Conservation (phyloP, 2,113 vertebrate species). For the Nymphicus hollandicus region DNA sequence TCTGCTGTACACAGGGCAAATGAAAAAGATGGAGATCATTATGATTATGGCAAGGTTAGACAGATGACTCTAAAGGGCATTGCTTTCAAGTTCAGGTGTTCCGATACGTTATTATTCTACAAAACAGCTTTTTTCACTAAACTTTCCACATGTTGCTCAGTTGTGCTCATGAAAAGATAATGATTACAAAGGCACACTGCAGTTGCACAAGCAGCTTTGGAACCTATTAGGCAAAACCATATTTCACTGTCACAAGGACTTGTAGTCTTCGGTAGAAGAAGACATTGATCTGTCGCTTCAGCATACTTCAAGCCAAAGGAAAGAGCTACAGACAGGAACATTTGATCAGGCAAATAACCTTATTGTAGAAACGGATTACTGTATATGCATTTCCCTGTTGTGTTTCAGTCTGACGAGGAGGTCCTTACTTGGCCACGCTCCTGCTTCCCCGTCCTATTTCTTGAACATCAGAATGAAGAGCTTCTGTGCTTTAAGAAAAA, state of each 20-base stretch:
- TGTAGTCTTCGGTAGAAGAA: background rate
- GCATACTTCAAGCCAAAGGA: background rate
- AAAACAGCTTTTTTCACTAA: background rate
- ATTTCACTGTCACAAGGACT: background rate
- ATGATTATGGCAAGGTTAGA: background rate
- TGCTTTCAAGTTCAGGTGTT: background rate
- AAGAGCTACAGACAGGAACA: background rate
- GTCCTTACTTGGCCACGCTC: background rate
- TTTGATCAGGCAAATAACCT: background rate
- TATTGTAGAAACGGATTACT: background rate
- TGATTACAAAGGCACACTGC: background rate
- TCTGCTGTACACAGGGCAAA: background rate
- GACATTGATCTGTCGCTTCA: background rate
- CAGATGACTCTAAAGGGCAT: background rate
- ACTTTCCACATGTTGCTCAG: background rate
- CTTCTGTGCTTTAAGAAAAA: background rate
- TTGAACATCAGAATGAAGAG: background rate
- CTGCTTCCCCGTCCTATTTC: background rate
- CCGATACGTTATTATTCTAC: background rate
- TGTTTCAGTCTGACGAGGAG: background rate
- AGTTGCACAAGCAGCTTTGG: background rate
- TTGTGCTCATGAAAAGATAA: background rate
- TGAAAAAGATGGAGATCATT: background rate
- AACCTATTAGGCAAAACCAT: background rate
- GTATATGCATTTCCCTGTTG: background rate